These are phyloP conservation scores for Adelognathus sp. DNA, from an alignment of 2,888 invertebrate genomes.

Conservation along the genomic window DNA sequence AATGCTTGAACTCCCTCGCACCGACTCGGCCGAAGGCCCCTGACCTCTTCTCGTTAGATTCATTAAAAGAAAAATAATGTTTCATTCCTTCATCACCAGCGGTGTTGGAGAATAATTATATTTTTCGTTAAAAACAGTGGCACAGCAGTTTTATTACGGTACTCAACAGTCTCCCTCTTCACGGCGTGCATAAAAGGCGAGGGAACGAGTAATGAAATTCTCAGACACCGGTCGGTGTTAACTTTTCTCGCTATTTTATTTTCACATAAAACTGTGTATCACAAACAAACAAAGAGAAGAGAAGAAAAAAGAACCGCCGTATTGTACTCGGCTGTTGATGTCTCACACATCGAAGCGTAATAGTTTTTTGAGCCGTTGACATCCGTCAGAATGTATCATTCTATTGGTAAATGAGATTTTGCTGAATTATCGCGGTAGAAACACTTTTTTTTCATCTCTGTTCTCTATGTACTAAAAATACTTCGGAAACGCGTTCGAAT, in stretches of 20 bases:
- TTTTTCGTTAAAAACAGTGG: slow-evolving; percentile 41
- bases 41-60: slow-evolving; percentile 59
- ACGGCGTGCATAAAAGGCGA: background rate
- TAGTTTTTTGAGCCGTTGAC: background rate
- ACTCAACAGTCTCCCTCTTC: slow-evolving; percentile 4
- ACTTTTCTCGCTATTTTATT: slow-evolving; percentile 14
- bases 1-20: slow-evolving; percentile 57
- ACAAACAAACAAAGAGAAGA: too few relatives aligned
- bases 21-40: slow-evolving; percentile 51
- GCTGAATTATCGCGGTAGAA: background rate
- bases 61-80: slow-evolving; percentile 40
- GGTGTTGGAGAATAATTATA: slow-evolving; percentile 40
- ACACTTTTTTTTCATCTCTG: background rate
- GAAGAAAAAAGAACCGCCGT: slow-evolving; percentile 7
- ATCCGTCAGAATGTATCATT: background rate
- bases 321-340: slow-evolving; percentile 3
- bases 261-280: slow-evolving; percentile 26
- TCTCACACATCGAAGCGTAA: slow-evolving; percentile 7
- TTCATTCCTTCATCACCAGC: slow-evolving; percentile 36
- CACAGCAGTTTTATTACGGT: slow-evolving; percentile 33
- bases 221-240: background rate
- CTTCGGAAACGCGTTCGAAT: background rate
- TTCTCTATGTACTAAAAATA: background rate
- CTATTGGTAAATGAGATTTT: background rate
- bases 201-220: slow-evolving; percentile 18